Percentiles rank a stretch among this genome's conserved stretches.
Evolutionary conservation across 2,888 invertebrate species (phyloP).

Genomic region (Saturnia pavonia): DNA sequence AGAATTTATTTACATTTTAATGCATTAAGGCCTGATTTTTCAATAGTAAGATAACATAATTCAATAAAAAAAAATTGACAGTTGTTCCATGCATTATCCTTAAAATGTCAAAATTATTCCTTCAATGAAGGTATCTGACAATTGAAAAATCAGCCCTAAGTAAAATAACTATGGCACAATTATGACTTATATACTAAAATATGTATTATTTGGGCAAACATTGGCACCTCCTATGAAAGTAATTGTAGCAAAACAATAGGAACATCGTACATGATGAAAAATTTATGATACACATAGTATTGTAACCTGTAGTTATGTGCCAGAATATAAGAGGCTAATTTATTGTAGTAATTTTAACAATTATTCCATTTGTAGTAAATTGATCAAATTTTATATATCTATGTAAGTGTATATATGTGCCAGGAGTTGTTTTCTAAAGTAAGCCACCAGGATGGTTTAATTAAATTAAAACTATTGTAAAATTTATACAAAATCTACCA

Average conservation of each 20-base stretch:
- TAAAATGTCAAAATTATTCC: too few species aligned
- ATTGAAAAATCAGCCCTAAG: too few species aligned
- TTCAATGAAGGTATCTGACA: too few species aligned
- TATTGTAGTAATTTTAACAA: slow-evolving; percentile 16
- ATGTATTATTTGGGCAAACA: slow-evolving; percentile 6
- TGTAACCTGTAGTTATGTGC: slow-evolving; percentile 21
- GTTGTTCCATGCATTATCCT: too few species aligned
- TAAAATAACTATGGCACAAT: neutral
- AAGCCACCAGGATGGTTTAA: neutral
- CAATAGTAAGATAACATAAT: too few species aligned
- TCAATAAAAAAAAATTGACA: too few species aligned
- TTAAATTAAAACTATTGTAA: slow-evolving; percentile 9
- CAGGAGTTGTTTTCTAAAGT: slow-evolving; percentile 6
- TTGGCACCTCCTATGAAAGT: slow-evolving; percentile 15
- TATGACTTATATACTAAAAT: neutral
- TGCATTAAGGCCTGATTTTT: too few species aligned
- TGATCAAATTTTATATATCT: slow-evolving; percentile 5
- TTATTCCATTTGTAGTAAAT: slow-evolving; percentile 18
- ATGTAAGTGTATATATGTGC: slow-evolving; percentile 3
- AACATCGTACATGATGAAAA: neutral
- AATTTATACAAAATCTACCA: slow-evolving; percentile 16
- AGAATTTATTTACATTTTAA: neutral
- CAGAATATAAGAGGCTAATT: slow-evolving; percentile 20
- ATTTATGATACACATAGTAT: neutral
- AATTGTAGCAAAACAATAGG: slow-evolving; percentile 13